Base-by-base conservation (phyloP, 2,888 invertebrate species). In the Calephelis perditalis region DNA sequence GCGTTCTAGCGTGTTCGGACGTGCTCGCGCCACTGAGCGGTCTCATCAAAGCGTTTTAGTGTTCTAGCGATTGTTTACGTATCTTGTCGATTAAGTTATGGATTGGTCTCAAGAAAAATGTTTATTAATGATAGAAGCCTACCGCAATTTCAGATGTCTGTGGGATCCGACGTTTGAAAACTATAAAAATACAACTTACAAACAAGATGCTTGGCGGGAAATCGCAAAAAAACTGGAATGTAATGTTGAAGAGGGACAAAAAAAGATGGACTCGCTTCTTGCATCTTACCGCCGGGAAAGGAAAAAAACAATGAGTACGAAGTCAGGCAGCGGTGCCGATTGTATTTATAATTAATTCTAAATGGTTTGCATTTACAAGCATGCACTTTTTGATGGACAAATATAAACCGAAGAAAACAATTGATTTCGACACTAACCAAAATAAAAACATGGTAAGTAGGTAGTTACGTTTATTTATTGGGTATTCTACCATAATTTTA, bases 311-410 rank as follows among this genome's bases (percentile, higher is more conserved):
- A 61, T 65, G 59, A 60, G 59, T 62, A 61, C 60, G 60, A 65
- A 67, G 56, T 67, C 63, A 63, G 65, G 62, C 65, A 65, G 67
- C 64, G 65, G 67, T 67, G 64, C 64, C 62, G 65, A 67, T 63
- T 62, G 67, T 59, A 65, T 40, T 64, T 67, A 64, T 65, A 67
- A 64, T 63, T 65, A 67, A 64, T 63, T 67, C 65, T 60, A 67
- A 67, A 59, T 62, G 59, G 59, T 62, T 59, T 59, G 62, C 62
- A 58, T 62, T 56, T 58, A 58, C 54, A 62, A 62, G 67, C 26
- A 64, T 65, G 65, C 63, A 62, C 65, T 63, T 67, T 63, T 65
- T 63, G 58, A 58, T 58, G 62, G 62, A 62, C 59, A 65, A 63
- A 64, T 67, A 65, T 63, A 64, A 65, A 64, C 67, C 62, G 63